Evolutionary conservation across 2,113 vertebrate genomes (phyloP), one percentile per base, ranked within the genome.

Genomic region (Festucalex cinctus): DNA sequence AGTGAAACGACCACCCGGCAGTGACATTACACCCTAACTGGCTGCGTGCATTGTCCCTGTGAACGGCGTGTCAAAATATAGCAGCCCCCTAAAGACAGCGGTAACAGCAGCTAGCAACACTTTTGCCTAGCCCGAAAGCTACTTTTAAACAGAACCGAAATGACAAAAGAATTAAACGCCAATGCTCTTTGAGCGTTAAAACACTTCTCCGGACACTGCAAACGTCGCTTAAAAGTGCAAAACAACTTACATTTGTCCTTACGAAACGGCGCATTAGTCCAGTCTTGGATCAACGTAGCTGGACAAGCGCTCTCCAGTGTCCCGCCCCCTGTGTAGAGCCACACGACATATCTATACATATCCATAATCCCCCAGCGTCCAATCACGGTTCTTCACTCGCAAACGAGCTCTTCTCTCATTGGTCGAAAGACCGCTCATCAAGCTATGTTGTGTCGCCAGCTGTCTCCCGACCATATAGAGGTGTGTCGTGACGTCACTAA

Each of bases 401-500:
- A 51, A 62, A 32, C 6, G 9, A n/a, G 8, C 5, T 69, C 54
- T 20, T 6, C 48, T 76, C 37, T 26, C 19, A 92, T 91, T 92
- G 92, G 92, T n/a, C 54, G 0, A 46, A 1, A 0, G 0, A 36
- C 36, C 1, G 61, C n/a, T 87, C 87, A 79, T 87, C 87, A 79
- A 75, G 85, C 85, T 56, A 17, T 19, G 20, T 24, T 58, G 44
- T 43, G 53, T 63, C 74, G 66, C 79, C 84, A 87, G 78, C 82
- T 74, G 87, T 80, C 76, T 69, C 72, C 71, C 80, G 69, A 69
- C 80, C 83, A 84, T 89, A 79, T 88, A 91, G 90, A 90, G 91
- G 90, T 91, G 92, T 92, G 91, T 91, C 90, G 64, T 92, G 90
- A 92, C 91, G 90, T 91, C 81, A 73, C 8, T 17, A 75, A 39